Conservation (phyloP, 2,797 vertebrate genomes). For the Microctenopoma steveboyesi region DNA sequence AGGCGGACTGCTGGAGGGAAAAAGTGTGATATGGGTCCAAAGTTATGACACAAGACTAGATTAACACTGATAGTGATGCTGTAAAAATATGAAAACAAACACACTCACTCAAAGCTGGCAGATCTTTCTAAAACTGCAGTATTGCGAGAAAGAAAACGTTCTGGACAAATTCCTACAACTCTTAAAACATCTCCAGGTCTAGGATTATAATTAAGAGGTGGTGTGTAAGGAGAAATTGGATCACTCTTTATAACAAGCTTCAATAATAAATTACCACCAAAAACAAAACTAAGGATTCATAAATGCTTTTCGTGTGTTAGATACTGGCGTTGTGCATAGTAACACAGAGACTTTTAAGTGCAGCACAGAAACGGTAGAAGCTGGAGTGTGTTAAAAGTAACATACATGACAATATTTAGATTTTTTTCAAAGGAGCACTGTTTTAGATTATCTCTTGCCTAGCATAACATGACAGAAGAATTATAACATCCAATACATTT, state of each 20-base stretch:
- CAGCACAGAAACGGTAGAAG: too few relatives aligned
- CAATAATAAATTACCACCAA: too few relatives aligned
- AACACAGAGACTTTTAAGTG: background rate
- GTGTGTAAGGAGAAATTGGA: too few relatives aligned
- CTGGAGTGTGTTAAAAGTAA: background rate
- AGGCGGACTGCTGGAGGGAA: conserved; percentile 23
- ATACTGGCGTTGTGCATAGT: background rate
- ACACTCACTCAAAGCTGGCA: background rate
- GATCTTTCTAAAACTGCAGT: background rate
- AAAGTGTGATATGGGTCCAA: conserved; percentile 14
- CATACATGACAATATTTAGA: background rate
- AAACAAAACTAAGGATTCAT: too few relatives aligned
- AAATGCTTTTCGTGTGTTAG: background rate
- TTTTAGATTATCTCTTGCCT: background rate
- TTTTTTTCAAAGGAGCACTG: background rate
- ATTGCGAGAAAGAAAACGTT: background rate
- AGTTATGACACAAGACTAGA: conserved; percentile 21
- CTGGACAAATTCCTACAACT: background rate
- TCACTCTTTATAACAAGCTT: too few relatives aligned
- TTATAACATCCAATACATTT: background rate
- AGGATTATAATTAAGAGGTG: too few relatives aligned
- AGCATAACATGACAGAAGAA: background rate
- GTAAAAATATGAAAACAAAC: conserved; percentile 14
- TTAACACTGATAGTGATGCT: conserved; percentile 18
- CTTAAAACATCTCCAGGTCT: too few relatives aligned